Base-by-base conservation (phyloP, 1,140 invertebrate genomes). In the Ruditapes philippinarum region DNA sequence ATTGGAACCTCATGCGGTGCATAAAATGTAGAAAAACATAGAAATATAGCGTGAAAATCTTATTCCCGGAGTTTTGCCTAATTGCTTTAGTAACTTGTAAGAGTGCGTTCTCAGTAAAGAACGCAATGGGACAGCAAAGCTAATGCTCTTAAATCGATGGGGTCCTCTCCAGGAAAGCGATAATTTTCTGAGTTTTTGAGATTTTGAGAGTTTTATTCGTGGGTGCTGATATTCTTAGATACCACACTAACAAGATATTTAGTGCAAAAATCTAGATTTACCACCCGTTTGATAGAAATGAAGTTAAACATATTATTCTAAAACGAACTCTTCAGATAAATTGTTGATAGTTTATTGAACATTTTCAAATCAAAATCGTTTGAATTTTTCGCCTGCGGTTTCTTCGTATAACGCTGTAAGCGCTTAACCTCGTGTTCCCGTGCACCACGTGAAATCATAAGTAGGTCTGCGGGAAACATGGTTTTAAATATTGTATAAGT, bases 231-330 rank as follows among this genome's bases (percentile, higher is more conserved):
- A 57, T 78, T 25, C 45, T 28, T 9, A 49, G 62, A 84, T 84
- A 84, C 22, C n/a, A 17, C 49, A 33, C 68, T 84, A 84, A 84
- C 82, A 84, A 84, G 82, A 84, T 73, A 73, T 84, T 73, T 2
- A 84, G 49, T 81, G 31, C 40, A 81, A 60, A 78, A 81, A n/a
- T 65, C 79, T 28, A n/a, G 33, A 14, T 33, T 2, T 81, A 65
- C 79, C 79, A 62, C 79, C 79, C 79, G 49, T 62, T 28, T 33
- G 19, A 62, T 28, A 54, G 79, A 81, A 51, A 51, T 81, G 60
- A 38, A 62, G 60, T 38, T 62, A 28, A 36, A 49, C 38, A 57
- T 65, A 62, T 81, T 31, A 40, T 81, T 40, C 40, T 36, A 25
- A 81, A 81, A 81, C 45, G 40, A 28, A 12, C 9, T 42, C 19